Evolutionary conservation across 2,888 invertebrate genomes (phyloP).

Genomic region (Tromatobia lineatoria): DNA sequence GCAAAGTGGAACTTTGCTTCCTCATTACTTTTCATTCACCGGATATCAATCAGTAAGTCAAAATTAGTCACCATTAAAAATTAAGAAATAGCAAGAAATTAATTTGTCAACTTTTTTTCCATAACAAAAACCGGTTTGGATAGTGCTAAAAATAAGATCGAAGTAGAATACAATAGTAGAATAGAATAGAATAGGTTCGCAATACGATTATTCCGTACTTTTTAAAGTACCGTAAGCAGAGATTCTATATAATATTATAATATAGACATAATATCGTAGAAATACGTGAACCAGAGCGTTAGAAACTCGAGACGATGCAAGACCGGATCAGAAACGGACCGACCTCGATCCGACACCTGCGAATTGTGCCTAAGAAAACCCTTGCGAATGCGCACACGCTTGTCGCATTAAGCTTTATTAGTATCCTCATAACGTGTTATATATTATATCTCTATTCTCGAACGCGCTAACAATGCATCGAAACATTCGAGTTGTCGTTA

Average conservation of each 20-base stretch:
- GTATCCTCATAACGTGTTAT: constrained; percentile 17
- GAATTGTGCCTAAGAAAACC: constrained; percentile 56
- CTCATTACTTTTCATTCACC: too few species aligned
- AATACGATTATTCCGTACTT: background rate
- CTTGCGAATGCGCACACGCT: background rate
- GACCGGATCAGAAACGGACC: constrained; percentile 62
- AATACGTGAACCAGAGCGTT: constrained; percentile 22
- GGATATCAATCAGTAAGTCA: too few species aligned
- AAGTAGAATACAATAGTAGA: too few species aligned
- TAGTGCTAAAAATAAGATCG: too few species aligned
- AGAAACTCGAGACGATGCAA: constrained; percentile 63
- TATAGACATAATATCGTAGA: constrained; percentile 18
- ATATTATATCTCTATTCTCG: constrained; percentile 26
- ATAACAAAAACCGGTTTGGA: too few species aligned
- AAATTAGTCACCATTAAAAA: too few species aligned
- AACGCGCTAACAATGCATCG: constrained; percentile 36
- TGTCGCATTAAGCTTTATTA: constrained; percentile 18
- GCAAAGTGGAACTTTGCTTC: too few species aligned
- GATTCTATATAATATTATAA: constrained; percentile 2
- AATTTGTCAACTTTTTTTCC: too few species aligned
- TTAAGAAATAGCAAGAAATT: too few species aligned
- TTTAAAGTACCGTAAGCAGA: background rate
- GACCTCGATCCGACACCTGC: constrained; percentile 70
- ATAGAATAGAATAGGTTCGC: too few species aligned
- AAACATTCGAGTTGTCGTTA: constrained; percentile 41